phyloP scores from a whole-genome alignment of 2,888 invertebrate genomes.

The Ashinkailepas kermadecensis region DNA sequence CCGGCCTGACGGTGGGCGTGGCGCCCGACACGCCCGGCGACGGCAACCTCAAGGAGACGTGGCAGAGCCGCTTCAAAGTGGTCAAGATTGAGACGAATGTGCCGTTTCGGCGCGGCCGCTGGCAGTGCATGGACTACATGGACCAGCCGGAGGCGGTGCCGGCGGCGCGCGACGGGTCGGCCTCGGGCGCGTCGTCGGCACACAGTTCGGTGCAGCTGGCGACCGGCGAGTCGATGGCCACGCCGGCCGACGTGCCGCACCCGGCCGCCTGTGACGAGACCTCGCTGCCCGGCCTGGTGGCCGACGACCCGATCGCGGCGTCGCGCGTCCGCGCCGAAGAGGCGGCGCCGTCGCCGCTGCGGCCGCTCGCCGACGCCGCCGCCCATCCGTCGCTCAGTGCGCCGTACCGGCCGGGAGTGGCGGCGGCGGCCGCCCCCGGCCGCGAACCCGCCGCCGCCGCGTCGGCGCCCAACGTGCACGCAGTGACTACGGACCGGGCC shows the following conservation, averaged over 20 bases:
- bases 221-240: not conserved
- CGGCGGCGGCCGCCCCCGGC: not conserved
- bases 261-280: not conserved
- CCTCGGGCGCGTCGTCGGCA: constrained; percentile 24
- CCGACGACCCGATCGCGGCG: too few relatives aligned
- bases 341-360: not conserved
- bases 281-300: not conserved
- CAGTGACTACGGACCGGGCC: not conserved
- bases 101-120: constrained; percentile 82
- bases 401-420: not conserved
- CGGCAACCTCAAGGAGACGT: not conserved
- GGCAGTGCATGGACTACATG: constrained; percentile 90
- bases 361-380: not conserved
- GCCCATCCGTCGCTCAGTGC: not conserved
- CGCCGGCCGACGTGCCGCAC: not conserved
- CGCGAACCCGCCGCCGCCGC: not conserved
- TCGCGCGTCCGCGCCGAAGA: not conserved
- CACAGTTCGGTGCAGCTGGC: constrained; percentile 11
- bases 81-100: constrained; percentile 94
- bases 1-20: not conserved
- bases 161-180: constrained; percentile 28
- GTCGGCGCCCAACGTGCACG: constrained; percentile 6
- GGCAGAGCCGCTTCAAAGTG: constrained; percentile 67
- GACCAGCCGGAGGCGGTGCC: constrained; percentile 56
- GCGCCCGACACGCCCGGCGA: not conserved